Evolutionary conservation across 2,888 invertebrate species (phyloP), one percentile per base, ranked within the genome.

Genomic region (Drosophila sordidula): DNA sequence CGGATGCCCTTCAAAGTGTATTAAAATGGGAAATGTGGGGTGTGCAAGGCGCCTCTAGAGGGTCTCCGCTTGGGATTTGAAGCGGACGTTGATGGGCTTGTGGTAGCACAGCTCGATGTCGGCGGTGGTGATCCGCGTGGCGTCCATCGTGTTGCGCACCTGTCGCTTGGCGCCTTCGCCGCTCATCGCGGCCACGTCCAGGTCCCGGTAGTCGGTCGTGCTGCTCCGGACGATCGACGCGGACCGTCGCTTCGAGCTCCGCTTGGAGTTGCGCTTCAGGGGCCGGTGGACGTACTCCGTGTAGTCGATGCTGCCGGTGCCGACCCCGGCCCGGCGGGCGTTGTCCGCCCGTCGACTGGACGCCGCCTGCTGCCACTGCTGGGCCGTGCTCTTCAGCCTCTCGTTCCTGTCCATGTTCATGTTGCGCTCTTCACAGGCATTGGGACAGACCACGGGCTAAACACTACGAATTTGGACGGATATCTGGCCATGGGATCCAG

Each of bases 241-340:
- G 1, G 18, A 18, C 18, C 18, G 1, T 2, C 18, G 18, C 18
- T 18, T 18, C 1, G 22, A 0, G 3, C 22, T 47, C 26, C 26
- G 14, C 2, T 32, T 47, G 11, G 61, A 61, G 0, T 3, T 0
- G 4, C 22, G n/a, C 9, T 29, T 39, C n/a, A 2, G 0, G 0
- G 0, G 4, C 11, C 5, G 11, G 12, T 3, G 25, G 3, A 1
- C 0, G 8, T 18, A 4, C 2, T 38, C 47, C 1, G 9, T 0
- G 3, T 2, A n/a, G 9, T 34, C 12, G 11, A 6, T 6, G 11
- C 2, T 4, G 14, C 3, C 8, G 6, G 4, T 0, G 9, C n/a
- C 3, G 16, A 75, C 18, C 1, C 75, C 75, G 1, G 71, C 75
- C 3, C 46, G 50, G 5, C 18, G 16, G 6, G 75, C 71, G 8